These are phyloP conservation scores for Numenius arquata DNA, from an alignment of 2,113 vertebrate species.

Conservation along the genomic window DNA sequence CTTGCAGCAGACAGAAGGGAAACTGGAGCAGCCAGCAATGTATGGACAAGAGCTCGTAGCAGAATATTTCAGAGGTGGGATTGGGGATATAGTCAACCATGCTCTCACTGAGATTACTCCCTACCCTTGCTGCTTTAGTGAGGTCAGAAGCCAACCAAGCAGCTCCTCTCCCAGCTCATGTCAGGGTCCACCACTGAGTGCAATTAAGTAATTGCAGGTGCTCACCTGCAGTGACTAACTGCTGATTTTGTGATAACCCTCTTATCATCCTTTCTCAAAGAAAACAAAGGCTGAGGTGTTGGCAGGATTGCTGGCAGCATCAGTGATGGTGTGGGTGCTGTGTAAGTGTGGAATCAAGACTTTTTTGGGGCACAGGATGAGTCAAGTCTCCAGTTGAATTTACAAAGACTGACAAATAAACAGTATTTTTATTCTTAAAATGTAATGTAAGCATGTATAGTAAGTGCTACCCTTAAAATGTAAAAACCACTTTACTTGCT, in stretches of 20 bases:
- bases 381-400: background rate
- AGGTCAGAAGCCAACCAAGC: fast-evolving
- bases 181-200: background rate
- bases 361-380: background rate
- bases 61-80: background rate
- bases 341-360: background rate
- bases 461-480: background rate
- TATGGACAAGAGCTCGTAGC: background rate
- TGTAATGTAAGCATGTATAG: fast-evolving
- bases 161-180: background rate
- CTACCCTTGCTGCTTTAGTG: background rate
- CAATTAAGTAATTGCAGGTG: background rate
- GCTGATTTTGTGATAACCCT: background rate
- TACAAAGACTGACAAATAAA: background rate
- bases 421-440: background rate
- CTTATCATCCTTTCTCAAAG: background rate
- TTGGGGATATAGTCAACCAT: background rate
- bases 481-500: background rate
- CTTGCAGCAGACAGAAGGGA: background rate
- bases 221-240: background rate
- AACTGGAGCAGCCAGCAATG: background rate
- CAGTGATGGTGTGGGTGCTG: background rate
- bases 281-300: background rate
- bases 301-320: background rate
- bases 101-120: fast-evolving